Conservation (phyloP, 2,888 invertebrate genomes). For the Caenorhabditis sp. region DNA sequence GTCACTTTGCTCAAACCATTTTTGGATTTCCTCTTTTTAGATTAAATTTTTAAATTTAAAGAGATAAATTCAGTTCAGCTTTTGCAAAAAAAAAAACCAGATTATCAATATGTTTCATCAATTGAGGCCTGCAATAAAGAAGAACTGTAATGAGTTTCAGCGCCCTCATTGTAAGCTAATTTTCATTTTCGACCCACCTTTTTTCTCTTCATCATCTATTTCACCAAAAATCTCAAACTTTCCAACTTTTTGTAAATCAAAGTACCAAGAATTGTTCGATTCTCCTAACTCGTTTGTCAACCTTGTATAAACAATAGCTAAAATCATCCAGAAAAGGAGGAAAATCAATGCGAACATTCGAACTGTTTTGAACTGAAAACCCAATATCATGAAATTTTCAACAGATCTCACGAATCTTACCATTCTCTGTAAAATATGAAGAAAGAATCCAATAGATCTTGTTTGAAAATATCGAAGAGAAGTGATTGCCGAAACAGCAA, state of each 20-base stretch:
- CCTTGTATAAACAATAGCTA: constrained; percentile 40
- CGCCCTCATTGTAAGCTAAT: no score
- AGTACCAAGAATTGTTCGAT: not conserved
- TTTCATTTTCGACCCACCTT: not conserved
- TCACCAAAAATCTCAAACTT: constrained; percentile 53
- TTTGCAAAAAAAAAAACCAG: no score
- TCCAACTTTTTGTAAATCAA: constrained; percentile 16
- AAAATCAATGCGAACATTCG: constrained; percentile 43
- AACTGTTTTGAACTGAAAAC: constrained; percentile 34
- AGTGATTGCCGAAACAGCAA: constrained; percentile 13
- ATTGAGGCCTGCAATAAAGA: no score
- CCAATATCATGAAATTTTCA: not conserved
- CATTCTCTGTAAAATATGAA: constrained; percentile 37
- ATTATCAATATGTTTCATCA: no score
- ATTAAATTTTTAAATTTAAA: no score
- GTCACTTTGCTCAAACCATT: no score
- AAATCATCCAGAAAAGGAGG: constrained; percentile 36
- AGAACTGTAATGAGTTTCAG: no score
- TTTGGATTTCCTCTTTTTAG: no score
- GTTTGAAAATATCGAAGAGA: constrained; percentile 9
- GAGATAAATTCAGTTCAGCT: no score
- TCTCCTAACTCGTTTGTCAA: constrained; percentile 19
- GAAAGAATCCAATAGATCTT: constrained; percentile 32
- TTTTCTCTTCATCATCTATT: constrained; percentile 33
- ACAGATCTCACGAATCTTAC: constrained; percentile 2